Evolutionary conservation across 1,140 invertebrate species (phyloP).

Genomic region (Tetraneura akinire): DNA sequence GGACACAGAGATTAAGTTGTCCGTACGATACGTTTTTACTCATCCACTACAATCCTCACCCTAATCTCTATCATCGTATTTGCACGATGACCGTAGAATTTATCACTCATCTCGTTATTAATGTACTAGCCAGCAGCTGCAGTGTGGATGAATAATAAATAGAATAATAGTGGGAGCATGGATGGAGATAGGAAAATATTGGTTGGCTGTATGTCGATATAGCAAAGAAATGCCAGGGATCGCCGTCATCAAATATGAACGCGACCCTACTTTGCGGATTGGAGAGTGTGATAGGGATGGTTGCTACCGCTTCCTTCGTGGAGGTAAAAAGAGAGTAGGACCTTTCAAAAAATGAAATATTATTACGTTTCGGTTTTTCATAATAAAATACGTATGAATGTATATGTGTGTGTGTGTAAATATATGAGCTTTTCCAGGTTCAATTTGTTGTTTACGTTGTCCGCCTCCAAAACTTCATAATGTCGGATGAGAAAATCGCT

Average conservation of each 20-base stretch:
- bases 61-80: too few species aligned
- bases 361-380: constrained; percentile 46
- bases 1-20: constrained; percentile 16
- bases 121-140: background rate
- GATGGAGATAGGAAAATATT: background rate
- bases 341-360: constrained; percentile 49
- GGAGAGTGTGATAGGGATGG: background rate
- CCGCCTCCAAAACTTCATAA: background rate
- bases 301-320: background rate
- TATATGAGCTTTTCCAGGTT: constrained; percentile 11
- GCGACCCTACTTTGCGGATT: background rate
- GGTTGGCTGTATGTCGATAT: background rate
- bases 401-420: background rate
- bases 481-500: constrained; percentile 41
- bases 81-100: background rate
- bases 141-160: background rate
- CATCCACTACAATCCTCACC: background rate
- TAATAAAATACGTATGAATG: constrained; percentile 2
- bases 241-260: constrained; percentile 27
- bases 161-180: background rate
- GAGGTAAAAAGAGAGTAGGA: background rate
- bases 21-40: background rate
- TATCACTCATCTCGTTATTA: background rate
- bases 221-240: constrained; percentile 6
- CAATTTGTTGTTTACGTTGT: constrained; percentile 39